Evolutionary conservation across 2,888 invertebrate genomes (phyloP).

Genomic region (Tinea pellionella): DNA sequence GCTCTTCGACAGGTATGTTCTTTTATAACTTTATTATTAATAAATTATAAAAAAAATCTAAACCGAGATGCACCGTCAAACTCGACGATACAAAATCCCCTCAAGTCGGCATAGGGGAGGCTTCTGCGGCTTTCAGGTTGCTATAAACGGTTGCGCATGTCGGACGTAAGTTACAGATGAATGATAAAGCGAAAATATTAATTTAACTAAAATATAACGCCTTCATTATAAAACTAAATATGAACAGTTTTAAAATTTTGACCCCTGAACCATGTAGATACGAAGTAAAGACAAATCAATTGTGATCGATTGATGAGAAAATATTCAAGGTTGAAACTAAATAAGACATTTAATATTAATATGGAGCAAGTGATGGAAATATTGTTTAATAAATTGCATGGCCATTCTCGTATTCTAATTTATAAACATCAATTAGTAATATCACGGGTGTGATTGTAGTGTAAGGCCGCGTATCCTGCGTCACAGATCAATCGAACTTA

Average conservation of each 20-base stretch:
- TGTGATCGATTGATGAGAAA: not conserved
- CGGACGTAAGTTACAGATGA: no score
- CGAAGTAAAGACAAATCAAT: not conserved
- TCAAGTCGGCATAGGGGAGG: no score
- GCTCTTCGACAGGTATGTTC: slow-evolving; percentile 59
- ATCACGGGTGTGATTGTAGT: not conserved
- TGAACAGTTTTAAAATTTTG: no score
- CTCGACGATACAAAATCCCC: no score
- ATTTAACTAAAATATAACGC: no score
- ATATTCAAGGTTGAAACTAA: not conserved
- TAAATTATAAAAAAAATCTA: no score
- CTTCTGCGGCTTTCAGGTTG: no score
- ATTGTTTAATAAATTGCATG: not conserved
- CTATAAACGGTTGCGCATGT: no score
- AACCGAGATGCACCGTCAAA: no score
- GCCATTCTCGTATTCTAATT: not conserved
- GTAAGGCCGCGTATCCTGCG: not conserved
- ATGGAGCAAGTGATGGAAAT: not conserved
- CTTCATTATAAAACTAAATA: no score
- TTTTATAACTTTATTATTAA: slow-evolving; percentile 19
- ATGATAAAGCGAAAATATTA: no score
- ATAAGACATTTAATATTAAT: not conserved
- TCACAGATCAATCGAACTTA: not conserved
- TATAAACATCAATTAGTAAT: not conserved
- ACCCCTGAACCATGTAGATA: no score